phyloP scores from a whole-genome alignment of 35 echinoderm and acorn worm genomes.

The Stichopus chloronotus region DNA sequence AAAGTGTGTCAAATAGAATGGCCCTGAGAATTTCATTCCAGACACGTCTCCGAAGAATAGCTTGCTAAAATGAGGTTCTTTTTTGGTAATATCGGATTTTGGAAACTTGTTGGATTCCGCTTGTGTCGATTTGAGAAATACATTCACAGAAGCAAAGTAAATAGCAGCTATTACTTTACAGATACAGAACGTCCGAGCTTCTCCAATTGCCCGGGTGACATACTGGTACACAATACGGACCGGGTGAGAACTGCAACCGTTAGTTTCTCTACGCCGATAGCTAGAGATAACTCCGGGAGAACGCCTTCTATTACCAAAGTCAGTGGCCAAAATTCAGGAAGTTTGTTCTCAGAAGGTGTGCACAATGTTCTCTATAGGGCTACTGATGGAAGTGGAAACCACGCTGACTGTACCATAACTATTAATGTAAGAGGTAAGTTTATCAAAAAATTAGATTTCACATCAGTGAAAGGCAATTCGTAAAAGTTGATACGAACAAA shows the following conservation, averaged over 20 bases:
- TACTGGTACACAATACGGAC: not conserved
- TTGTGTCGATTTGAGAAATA: too few relatives aligned
- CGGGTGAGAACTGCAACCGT: slow-evolving; percentile 5
- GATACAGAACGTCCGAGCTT: slow-evolving; percentile 56
- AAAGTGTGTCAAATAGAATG: too few relatives aligned
- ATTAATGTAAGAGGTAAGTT: slow-evolving; percentile 55
- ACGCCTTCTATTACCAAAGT: not conserved
- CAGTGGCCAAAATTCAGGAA: not conserved
- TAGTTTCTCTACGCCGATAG: slow-evolving; percentile 33
- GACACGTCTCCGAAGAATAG: too few relatives aligned
- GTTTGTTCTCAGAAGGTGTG: not conserved
- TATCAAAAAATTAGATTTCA: not conserved
- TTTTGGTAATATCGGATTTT: too few relatives aligned
- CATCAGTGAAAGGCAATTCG: too few relatives aligned
- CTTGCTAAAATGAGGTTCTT: too few relatives aligned
- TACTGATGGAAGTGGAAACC: slow-evolving; percentile 51
- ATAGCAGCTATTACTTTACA: not conserved
- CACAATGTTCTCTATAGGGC: slow-evolving; percentile 47
- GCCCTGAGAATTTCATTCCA: too few relatives aligned
- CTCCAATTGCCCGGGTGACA: slow-evolving; percentile 24
- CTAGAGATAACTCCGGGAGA: slow-evolving; percentile 60
- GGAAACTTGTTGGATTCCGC: too few relatives aligned
- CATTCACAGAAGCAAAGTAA: too few relatives aligned
- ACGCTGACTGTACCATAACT: slow-evolving; percentile 50
- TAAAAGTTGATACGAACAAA: too few relatives aligned